A percentile compares a stretch with the other conserved stretches of the same genome.
phyloP scores from a whole-genome alignment of 1,140 invertebrate species.

The Drosophila malerkotliana region DNA sequence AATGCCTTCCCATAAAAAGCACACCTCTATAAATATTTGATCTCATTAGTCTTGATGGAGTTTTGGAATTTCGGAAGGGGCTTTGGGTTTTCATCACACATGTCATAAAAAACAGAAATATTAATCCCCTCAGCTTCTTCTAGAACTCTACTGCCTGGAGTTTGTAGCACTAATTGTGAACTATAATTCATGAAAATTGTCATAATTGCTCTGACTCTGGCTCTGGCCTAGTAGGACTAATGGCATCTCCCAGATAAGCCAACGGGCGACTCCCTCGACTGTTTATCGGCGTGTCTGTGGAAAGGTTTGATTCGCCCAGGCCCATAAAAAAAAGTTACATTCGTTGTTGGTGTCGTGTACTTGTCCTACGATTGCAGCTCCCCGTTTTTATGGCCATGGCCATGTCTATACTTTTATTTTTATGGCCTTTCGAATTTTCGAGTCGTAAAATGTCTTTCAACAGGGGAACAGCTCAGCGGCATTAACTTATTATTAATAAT shows the following conservation, averaged over 20 bases:
- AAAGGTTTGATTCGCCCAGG: slow-evolving; percentile 69
- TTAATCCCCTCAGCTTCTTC: too few species aligned
- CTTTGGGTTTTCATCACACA: too few species aligned
- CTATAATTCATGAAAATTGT: background rate
- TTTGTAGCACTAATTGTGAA: background rate
- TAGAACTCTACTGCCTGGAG: too few species aligned
- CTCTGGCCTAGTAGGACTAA: background rate
- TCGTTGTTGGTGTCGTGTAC: slow-evolving; percentile 38
- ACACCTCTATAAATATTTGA: background rate
- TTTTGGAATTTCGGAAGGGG: too few species aligned
- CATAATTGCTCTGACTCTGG: background rate
- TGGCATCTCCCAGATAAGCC: slow-evolving; percentile 6
- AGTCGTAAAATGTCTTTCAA: slow-evolving; percentile 76
- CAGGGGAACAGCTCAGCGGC: slow-evolving; percentile 17
- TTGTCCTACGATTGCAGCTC: slow-evolving; percentile 59
- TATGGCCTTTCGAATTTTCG: slow-evolving; percentile 68
- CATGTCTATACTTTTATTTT: slow-evolving; percentile 26
- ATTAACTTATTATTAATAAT: slow-evolving; percentile 70
- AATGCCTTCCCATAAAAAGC: too few species aligned
- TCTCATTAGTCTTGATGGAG: background rate
- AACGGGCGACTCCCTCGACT: background rate
- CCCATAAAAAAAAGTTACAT: slow-evolving; percentile 67
- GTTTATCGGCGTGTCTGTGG: slow-evolving; percentile 54
- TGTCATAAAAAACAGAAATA: too few species aligned
- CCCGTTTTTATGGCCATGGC: slow-evolving; percentile 18